A percentile compares a stretch with the other conserved stretches of the same genome.
Conservation (phyloP, 2,797 vertebrate genomes). For the Sternotherus odoratus region DNA sequence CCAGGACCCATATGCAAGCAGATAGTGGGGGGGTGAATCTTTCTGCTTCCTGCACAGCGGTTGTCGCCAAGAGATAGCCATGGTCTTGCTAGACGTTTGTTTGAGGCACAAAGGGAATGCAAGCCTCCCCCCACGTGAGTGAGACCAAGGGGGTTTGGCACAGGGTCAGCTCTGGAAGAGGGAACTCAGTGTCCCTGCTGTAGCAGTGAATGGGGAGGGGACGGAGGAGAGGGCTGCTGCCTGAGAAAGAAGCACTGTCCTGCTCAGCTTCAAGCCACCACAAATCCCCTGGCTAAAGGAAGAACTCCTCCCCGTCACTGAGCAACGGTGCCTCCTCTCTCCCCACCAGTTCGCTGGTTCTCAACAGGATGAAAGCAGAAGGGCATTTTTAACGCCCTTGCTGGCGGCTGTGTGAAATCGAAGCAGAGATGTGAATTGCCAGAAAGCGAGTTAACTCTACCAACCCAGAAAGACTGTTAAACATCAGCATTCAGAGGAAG, state of each 20-base stretch:
- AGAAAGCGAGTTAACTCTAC: neutral
- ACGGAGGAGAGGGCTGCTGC: neutral
- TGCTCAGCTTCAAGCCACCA: neutral
- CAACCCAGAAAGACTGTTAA: neutral
- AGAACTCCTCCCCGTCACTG: neutral
- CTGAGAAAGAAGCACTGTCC: constrained; percentile 48
- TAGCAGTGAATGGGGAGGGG: constrained; percentile 12
- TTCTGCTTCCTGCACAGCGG: constrained; percentile 9
- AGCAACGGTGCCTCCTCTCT: neutral
- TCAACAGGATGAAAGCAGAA: neutral
- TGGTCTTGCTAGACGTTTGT: constrained; percentile 18
- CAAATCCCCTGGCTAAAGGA: neutral
- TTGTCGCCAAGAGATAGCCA: neutral
- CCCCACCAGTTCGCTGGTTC: neutral
- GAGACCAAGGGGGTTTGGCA: constrained; percentile 25
- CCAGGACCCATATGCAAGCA: neutral
- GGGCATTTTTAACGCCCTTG: neutral
- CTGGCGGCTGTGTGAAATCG: neutral
- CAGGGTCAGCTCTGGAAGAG: neutral
- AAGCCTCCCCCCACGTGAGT: constrained; percentile 11
- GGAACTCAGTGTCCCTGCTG: constrained; percentile 35
- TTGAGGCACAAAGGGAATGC: constrained; percentile 16
- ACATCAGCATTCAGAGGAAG: neutral
- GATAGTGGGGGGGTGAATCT: neutral
- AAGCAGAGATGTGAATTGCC: neutral